Percentiles rank a stretch among this genome's conserved stretches.
These are phyloP conservation scores for Volucella zonaria DNA, from an alignment of 2,888 invertebrate species.

Conservation along the genomic window DNA sequence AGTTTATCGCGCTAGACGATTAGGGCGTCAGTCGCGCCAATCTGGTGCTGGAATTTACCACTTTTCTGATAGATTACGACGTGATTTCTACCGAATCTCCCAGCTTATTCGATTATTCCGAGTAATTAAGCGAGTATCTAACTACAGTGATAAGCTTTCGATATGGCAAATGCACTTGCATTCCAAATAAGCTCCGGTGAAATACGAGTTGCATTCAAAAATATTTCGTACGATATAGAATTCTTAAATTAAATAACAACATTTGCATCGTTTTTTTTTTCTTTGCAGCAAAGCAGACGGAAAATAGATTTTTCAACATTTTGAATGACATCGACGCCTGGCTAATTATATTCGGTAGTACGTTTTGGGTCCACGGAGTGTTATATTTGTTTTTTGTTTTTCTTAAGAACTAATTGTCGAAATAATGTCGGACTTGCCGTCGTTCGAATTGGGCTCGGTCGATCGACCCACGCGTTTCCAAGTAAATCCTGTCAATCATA, in stretches of 20 bases:
- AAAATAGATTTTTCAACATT: conserved; percentile 23
- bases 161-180: not conserved
- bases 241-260: not conserved
- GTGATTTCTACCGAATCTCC: too few species aligned
- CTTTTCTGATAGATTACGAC: too few species aligned
- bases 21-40: conserved; percentile 37
- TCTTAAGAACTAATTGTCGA: not conserved
- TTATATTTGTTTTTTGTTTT: not conserved
- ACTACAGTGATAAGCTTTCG: not conserved
- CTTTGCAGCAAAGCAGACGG: conserved; percentile 34
- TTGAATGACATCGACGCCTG: conserved; percentile 47
- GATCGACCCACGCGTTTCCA: conserved; percentile 82
- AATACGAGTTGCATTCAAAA: not conserved
- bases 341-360: conserved; percentile 30
- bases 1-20: conserved; percentile 48
- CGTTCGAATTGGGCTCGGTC: conserved; percentile 81
- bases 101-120: not conserved
- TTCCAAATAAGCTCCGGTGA: not conserved
- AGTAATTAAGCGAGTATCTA: not conserved
- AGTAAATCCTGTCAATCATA: conserved; percentile 82
- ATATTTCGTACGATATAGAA: not conserved
- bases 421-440: conserved; percentile 80
- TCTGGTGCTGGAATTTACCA: too few species aligned
- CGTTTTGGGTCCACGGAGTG: conserved; percentile 20
- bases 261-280: conserved; percentile 9